Evolutionary conservation across 2,797 vertebrate species (phyloP).

Genomic region (Heteromormyrus szaboi): DNA sequence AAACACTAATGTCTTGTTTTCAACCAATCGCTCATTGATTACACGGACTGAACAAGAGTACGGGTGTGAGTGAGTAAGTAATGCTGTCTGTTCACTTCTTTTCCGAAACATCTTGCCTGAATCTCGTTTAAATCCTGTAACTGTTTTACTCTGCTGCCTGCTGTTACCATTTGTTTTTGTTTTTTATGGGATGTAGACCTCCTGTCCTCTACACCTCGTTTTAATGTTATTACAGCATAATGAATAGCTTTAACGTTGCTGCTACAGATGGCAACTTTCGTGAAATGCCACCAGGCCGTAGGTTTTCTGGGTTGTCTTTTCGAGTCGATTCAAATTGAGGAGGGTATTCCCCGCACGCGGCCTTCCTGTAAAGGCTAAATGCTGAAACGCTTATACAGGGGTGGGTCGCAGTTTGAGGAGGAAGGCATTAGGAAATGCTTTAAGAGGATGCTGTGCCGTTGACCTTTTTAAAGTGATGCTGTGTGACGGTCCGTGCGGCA

Average conservation of each 20-base stretch:
- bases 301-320: neutral
- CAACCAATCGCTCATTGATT: conserved; percentile 75
- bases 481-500: neutral
- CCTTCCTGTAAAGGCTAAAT: conserved; percentile 13
- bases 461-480: neutral
- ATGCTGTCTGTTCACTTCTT: conserved; percentile 57
- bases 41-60: conserved; percentile 74
- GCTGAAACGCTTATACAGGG: conserved; percentile 12
- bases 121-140: conserved; percentile 44
- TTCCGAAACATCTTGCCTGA: conserved; percentile 44
- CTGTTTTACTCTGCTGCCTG: conserved; percentile 29
- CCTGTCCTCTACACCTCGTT: conserved; percentile 38
- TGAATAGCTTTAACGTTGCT: conserved; percentile 47
- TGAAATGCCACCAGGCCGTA: neutral
- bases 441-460: neutral
- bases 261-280: neutral
- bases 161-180: conserved; percentile 38
- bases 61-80: conserved; percentile 76
- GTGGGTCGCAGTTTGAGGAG: conserved; percentile 1
- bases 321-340: neutral
- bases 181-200: conserved; percentile 31
- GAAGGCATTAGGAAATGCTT: conserved; percentile 12
- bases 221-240: conserved; percentile 37
- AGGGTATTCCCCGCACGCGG: neutral
- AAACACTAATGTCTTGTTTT: conserved; percentile 84